These are phyloP conservation scores for Sarcophaga subvicina DNA, from an alignment of 2,888 invertebrate species.

Conservation along the genomic window DNA sequence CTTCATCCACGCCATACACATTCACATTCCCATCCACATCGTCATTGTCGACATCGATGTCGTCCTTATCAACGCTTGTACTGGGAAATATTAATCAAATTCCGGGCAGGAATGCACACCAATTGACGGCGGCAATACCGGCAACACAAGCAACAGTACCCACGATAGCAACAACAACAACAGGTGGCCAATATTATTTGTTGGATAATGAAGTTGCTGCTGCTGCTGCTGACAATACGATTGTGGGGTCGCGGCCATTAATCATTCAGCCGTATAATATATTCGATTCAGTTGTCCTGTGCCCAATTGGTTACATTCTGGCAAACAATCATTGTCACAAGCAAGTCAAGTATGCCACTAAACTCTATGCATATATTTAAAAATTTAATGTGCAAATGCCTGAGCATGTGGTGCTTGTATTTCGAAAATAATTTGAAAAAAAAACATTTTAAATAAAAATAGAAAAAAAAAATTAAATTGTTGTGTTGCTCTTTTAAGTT, in stretches of 20 bases:
- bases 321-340: slow-evolving; percentile 77
- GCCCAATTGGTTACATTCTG: slow-evolving; percentile 76
- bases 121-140: slow-evolving; percentile 31
- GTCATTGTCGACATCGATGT: not conserved
- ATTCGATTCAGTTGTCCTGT: slow-evolving; percentile 72
- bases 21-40: too few relatives aligned
- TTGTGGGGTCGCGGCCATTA: slow-evolving; percentile 40
- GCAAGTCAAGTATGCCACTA: slow-evolving; percentile 72
- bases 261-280: slow-evolving; percentile 76
- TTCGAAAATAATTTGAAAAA: not conserved
- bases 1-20: not conserved
- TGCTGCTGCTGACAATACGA: not conserved
- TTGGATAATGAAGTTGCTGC: not conserved
- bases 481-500: too few relatives aligned
- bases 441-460: not conserved
- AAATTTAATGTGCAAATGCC: not conserved
- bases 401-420: not conserved
- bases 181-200: slow-evolving; percentile 48
- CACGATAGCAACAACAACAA: slow-evolving; percentile 20
- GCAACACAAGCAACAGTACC: not conserved
- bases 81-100: slow-evolving; percentile 45
- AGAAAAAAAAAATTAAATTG: too few relatives aligned
- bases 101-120: not conserved
- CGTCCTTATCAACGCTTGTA: not conserved
- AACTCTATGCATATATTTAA: slow-evolving; percentile 26